Percentiles rank a stretch among this genome's conserved stretches.
Conservation (phyloP, 1,140 invertebrate genomes). For the Adoxophyes honmai region DNA sequence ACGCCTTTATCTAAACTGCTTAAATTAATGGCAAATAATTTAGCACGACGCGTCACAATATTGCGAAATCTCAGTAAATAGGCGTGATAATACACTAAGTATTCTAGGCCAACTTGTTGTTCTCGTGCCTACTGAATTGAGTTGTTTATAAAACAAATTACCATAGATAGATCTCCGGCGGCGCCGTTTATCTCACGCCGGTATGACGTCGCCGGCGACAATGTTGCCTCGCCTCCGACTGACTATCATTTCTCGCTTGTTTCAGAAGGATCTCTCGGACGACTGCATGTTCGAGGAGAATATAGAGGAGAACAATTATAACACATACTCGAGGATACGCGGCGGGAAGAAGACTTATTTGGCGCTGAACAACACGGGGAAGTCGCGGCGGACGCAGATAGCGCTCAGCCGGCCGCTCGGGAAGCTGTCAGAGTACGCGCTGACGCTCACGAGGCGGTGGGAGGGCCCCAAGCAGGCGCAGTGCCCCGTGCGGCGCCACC, state of each 20-base stretch:
- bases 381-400: conserved; percentile 83
- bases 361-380: conserved; percentile 84
- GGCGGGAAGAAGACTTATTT: conserved; percentile 85
- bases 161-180: background rate
- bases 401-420: conserved; percentile 82
- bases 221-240: conserved; percentile 10
- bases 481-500: conserved; percentile 52
- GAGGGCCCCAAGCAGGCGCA: conserved; percentile 61
- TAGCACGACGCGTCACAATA: conserved; percentile 1
- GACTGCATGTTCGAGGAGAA: conserved; percentile 93
- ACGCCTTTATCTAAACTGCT: background rate
- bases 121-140: background rate
- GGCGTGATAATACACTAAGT: background rate
- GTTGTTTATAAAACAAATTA: conserved; percentile 6
- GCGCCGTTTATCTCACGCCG: background rate
- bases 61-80: conserved; percentile 1
- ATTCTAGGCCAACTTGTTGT: conserved; percentile 5
- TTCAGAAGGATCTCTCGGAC: conserved; percentile 88
- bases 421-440: conserved; percentile 83
- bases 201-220: background rate
- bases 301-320: conserved; percentile 90
- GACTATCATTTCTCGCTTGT: conserved; percentile 74
- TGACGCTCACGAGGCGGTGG: conserved; percentile 81
- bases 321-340: conserved; percentile 87
- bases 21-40: background rate